Conservation (phyloP, 1,140 invertebrate species). For the Trigoniulus corallinus region DNA sequence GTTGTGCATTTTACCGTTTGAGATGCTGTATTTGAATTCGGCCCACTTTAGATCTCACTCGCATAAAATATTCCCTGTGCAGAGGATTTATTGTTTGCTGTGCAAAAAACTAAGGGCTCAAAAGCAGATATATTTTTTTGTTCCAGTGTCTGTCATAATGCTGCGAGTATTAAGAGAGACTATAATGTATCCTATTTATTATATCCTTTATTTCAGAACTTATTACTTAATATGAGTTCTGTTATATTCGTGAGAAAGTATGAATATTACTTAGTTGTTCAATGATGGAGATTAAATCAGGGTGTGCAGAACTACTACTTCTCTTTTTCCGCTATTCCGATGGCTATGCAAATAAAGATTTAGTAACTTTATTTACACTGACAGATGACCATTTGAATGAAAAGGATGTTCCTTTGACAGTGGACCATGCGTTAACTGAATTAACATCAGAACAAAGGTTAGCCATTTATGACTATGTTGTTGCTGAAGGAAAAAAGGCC, state of each 20-base stretch:
- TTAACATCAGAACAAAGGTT: conserved; percentile 17
- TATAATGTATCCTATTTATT: too few species aligned
- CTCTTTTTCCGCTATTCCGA: not conserved
- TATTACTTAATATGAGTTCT: too few species aligned
- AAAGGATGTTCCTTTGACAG: conserved; percentile 15
- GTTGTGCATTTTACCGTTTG: too few species aligned
- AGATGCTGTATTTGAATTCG: too few species aligned
- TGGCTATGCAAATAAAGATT: not conserved
- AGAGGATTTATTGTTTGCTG: too few species aligned
- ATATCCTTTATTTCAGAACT: too few species aligned
- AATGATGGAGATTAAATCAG: not conserved
- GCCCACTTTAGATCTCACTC: too few species aligned
- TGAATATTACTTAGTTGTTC: not conserved
- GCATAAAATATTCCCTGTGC: too few species aligned
- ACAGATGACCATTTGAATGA: not conserved
- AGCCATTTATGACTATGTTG: conserved; percentile 19
- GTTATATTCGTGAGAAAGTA: not conserved
- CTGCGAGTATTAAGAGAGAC: too few species aligned
- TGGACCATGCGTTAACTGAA: conserved; percentile 12
- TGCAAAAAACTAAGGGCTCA: too few species aligned
- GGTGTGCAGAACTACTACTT: not conserved
- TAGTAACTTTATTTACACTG: not conserved
- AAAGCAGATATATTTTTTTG: too few species aligned
- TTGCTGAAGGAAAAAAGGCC: conserved; percentile 13
- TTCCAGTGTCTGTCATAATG: too few species aligned